phyloP scores from a whole-genome alignment of 2,797 vertebrate genomes.

The Semotilus atromaculatus region DNA sequence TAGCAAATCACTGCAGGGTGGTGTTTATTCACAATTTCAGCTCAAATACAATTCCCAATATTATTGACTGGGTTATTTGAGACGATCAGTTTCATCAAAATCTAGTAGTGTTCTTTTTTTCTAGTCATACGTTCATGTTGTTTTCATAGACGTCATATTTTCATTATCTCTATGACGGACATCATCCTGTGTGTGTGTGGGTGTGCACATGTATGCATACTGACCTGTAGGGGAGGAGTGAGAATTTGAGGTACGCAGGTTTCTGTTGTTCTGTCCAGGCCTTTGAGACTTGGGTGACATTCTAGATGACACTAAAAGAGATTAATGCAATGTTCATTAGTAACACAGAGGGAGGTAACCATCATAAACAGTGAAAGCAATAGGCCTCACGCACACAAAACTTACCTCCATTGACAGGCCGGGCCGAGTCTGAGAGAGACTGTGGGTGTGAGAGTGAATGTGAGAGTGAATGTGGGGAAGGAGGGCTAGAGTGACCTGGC shows the following conservation, averaged over 20 bases:
- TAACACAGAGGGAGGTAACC: neutral
- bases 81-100: too few species aligned
- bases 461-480: constrained; percentile 59
- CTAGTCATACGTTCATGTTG: too few species aligned
- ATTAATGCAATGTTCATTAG: neutral
- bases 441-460: constrained; percentile 73
- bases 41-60: too few species aligned
- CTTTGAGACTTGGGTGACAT: constrained; percentile 87
- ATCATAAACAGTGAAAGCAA: neutral
- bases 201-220: neutral
- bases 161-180: too few species aligned
- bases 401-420: constrained; percentile 74
- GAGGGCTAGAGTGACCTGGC: constrained; percentile 50
- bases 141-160: too few species aligned
- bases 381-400: neutral
- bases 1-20: too few species aligned
- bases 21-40: too few species aligned
- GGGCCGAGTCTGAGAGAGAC: constrained; percentile 60
- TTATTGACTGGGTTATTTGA: too few species aligned
- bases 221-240: constrained; percentile 69
- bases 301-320: constrained; percentile 78
- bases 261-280: constrained; percentile 77
- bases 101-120: too few species aligned
- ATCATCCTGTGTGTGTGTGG: neutral
- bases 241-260: constrained; percentile 71